These are phyloP conservation scores for Euleptes europaea DNA, from an alignment of 2,113 vertebrate species.

Conservation along the genomic window DNA sequence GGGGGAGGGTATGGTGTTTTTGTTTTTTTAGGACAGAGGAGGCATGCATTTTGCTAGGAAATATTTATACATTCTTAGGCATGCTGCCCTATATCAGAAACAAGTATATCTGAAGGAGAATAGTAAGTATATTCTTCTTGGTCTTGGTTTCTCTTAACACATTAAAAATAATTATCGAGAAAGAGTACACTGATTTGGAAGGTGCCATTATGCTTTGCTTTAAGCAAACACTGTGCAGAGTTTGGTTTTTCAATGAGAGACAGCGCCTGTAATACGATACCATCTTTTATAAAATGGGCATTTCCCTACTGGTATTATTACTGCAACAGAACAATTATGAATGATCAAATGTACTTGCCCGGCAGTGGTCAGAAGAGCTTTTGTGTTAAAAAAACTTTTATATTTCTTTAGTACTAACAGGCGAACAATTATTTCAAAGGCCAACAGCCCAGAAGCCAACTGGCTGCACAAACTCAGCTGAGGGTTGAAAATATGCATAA, in stretches of 20 bases:
- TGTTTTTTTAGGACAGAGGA: background rate
- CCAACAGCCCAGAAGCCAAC: conserved; percentile 64
- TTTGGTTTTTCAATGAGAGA: background rate
- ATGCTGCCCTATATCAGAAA: background rate
- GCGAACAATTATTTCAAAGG: conserved; percentile 67
- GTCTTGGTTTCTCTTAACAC: background rate
- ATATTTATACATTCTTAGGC: background rate
- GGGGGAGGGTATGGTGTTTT: background rate
- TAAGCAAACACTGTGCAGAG: background rate
- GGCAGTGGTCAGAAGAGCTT: conserved; percentile 51
- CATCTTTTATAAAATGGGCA: conserved; percentile 33
- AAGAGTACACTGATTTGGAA: background rate
- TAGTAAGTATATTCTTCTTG: background rate
- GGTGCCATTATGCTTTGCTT: conserved; percentile 26
- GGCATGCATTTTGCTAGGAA: background rate
- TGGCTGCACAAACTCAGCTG: conserved; percentile 63
- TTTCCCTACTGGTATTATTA: conserved; percentile 58
- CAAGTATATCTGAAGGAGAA: background rate
- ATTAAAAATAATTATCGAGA: background rate
- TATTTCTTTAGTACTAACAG: conserved; percentile 62
- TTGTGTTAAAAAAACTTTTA: conserved; percentile 47
- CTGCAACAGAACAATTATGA: conserved; percentile 67
- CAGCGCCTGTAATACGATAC: conserved; percentile 29
- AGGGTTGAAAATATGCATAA: conserved; percentile 64
- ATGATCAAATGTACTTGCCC: conserved; percentile 63